Percentiles rank a stretch among this genome's conserved stretches.
These are phyloP conservation scores for Labroides dimidiatus DNA, from an alignment of 2,797 vertebrate genomes.

Conservation along the genomic window DNA sequence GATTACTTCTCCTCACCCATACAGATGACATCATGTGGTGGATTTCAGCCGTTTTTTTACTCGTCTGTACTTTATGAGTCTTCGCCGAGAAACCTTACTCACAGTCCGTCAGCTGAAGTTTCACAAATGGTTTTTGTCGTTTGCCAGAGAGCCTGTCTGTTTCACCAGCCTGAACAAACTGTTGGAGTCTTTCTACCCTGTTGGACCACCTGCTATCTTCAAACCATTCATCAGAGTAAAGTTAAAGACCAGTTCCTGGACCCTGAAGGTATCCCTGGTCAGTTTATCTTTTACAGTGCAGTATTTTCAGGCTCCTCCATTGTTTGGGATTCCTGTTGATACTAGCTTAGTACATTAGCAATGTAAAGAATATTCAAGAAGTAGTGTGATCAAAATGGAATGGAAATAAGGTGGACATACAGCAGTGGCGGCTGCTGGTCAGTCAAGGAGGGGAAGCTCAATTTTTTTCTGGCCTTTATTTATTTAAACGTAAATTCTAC, in stretches of 20 bases:
- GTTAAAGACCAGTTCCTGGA: conserved; percentile 54
- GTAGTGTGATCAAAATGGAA: conserved; percentile 9
- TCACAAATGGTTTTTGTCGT: no score
- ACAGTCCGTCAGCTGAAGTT: conserved; percentile 47
- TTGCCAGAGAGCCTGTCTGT: conserved; percentile 20
- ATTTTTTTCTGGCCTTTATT: no score
- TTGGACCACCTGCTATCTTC: conserved; percentile 52
- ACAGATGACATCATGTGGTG: conserved; percentile 39
- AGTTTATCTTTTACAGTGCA: conserved; percentile 83
- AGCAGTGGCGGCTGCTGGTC: no score
- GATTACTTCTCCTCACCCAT: conserved; percentile 18
- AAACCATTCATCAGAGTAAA: conserved; percentile 75
- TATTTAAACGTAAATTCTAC: no score
- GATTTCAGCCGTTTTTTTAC: conserved; percentile 54
- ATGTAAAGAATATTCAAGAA: conserved; percentile 38
- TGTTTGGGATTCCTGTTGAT: conserved; percentile 64
- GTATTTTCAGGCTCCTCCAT: conserved; percentile 73
- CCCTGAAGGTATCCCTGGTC: conserved; percentile 71
- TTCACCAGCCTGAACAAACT: conserved; percentile 46
- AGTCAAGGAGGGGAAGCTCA: no score
- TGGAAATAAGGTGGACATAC: conserved; percentile 32
- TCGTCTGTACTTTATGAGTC: conserved; percentile 27
- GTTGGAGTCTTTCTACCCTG: conserved; percentile 45
- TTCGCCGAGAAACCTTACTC: conserved; percentile 4
- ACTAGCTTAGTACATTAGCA: conserved; percentile 44